Evolutionary conservation across 1,140 invertebrate genomes (phyloP).

Genomic region (Zaprionus ghesquierei): DNA sequence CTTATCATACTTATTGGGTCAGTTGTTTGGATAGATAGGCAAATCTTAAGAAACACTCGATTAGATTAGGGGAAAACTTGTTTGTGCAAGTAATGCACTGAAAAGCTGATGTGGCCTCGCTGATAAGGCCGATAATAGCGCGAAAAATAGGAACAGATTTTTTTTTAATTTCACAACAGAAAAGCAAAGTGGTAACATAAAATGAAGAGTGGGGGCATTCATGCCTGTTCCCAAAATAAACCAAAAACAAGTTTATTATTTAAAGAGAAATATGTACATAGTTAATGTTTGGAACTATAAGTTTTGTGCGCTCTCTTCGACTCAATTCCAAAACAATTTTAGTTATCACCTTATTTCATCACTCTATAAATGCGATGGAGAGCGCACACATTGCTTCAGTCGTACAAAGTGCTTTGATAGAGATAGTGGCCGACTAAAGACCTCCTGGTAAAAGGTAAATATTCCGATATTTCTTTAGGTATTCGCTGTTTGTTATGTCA

Average conservation of each 20-base stretch:
- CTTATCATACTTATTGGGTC: not conserved
- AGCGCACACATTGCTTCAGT: slow-evolving; percentile 31
- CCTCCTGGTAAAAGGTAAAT: not conserved
- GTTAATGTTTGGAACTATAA: not conserved
- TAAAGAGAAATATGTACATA: not conserved
- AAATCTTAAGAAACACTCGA: not conserved
- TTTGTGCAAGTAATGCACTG: not conserved
- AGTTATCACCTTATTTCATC: slow-evolving; percentile 43
- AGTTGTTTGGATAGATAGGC: not conserved
- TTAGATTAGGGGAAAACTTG: not conserved
- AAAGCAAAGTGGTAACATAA: not conserved
- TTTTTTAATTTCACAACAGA: not conserved
- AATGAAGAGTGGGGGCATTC: not conserved
- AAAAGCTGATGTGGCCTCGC: not conserved
- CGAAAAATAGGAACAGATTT: not conserved
- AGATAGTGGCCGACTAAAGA: slow-evolving; percentile 7
- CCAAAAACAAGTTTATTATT: not conserved
- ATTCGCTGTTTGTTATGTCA: slow-evolving; percentile 36
- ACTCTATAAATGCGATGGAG: slow-evolving; percentile 24
- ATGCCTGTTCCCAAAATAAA: not conserved
- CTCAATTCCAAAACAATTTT: not conserved
- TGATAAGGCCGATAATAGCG: not conserved
- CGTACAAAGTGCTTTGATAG: slow-evolving; percentile 5
- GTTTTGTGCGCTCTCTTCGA: not conserved
- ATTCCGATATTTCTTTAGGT: slow-evolving; percentile 21